phyloP scores from a whole-genome alignment of 2,113 vertebrate genomes.

The Spilogale gracilis region DNA sequence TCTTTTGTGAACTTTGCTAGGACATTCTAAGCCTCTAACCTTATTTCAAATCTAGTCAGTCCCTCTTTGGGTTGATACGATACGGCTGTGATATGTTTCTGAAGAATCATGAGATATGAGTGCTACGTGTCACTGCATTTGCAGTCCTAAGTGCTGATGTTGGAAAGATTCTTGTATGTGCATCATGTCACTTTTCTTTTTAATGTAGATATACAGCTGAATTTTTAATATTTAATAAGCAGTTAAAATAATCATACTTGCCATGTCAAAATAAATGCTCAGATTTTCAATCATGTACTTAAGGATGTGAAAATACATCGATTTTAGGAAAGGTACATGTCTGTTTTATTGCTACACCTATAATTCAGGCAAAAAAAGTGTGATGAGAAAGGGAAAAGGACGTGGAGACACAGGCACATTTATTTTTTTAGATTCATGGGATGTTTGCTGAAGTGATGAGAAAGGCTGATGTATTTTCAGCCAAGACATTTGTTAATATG shows the following conservation, averaged over 20 bases:
- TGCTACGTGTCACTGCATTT: neutral
- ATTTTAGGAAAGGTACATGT: neutral
- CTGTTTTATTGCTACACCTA: neutral
- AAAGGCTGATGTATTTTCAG: neutral
- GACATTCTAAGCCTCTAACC: neutral
- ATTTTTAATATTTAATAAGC: slow-evolving; percentile 45
- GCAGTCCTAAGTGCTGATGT: neutral
- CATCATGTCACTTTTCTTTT: neutral
- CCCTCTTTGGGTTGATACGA: neutral
- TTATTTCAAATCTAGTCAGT: neutral
- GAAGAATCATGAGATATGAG: neutral
- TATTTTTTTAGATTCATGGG: slow-evolving; percentile 10
- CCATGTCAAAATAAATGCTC: slow-evolving; percentile 44
- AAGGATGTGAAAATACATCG: neutral
- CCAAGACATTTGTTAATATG: neutral
- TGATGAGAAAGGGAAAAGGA: neutral
- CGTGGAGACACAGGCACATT: neutral
- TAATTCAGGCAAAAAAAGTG: neutral
- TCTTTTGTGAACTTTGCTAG: neutral
- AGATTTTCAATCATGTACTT: neutral
- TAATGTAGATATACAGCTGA: neutral
- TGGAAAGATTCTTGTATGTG: neutral
- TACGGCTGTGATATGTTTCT: neutral
- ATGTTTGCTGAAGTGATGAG: neutral
- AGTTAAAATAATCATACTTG: slow-evolving; percentile 36